Evolutionary conservation across 1,140 invertebrate species (phyloP).

Genomic region (Pseudomyrmex sp.): DNA sequence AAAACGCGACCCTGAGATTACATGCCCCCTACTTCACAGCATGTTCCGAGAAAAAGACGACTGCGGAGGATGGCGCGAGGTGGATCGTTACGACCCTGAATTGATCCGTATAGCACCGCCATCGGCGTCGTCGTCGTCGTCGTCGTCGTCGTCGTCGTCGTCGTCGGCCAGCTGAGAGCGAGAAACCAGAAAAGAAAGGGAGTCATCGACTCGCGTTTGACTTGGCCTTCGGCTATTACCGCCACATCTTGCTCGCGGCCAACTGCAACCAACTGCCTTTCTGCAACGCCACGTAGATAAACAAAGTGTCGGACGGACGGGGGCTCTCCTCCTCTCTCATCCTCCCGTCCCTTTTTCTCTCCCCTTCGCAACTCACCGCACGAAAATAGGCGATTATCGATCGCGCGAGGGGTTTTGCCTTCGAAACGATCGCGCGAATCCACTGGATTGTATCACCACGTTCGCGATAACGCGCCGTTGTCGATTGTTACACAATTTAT

Average conservation of each 20-base stretch:
- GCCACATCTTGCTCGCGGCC: slow-evolving; percentile 64
- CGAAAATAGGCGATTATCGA: slow-evolving; percentile 38
- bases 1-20: slow-evolving; percentile 62
- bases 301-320: slow-evolving; percentile 59
- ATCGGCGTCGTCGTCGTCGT: neutral
- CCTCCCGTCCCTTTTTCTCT: neutral
- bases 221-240: slow-evolving; percentile 81
- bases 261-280: slow-evolving; percentile 59
- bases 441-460: neutral
- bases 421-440: slow-evolving; percentile 36
- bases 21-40: slow-evolving; percentile 36
- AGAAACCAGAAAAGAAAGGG: slow-evolving; percentile 60
- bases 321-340: neutral
- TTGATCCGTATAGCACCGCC: slow-evolving; percentile 60
- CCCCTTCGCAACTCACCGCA: neutral
- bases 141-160: slow-evolving; percentile 22
- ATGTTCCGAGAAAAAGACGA: slow-evolving; percentile 64
- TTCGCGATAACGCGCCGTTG: neutral
- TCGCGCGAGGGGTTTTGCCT: slow-evolving; percentile 1
- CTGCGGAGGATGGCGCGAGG: slow-evolving; percentile 62
- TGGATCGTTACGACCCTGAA: slow-evolving; percentile 71
- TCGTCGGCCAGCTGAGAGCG: slow-evolving; percentile 63
- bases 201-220: slow-evolving; percentile 80
- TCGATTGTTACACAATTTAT: slow-evolving; percentile 49
- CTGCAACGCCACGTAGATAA: slow-evolving; percentile 62